Evolutionary conservation across 2,797 vertebrate species (phyloP).

Genomic region (Discoglossus pictus): DNA sequence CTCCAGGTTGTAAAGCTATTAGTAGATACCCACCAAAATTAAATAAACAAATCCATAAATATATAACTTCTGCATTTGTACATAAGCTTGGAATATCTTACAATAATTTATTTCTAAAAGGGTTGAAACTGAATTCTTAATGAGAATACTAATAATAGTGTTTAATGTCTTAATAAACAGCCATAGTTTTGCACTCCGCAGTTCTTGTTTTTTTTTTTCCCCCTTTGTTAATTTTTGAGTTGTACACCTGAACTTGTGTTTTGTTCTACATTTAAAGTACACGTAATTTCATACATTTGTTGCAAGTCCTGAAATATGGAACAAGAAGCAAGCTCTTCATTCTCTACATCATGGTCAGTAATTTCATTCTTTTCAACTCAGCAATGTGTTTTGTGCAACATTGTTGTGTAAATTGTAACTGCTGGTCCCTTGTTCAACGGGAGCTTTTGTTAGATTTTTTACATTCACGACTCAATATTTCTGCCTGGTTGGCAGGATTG

Average conservation of each 20-base stretch:
- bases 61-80: too few relatives aligned
- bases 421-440: constrained; percentile 19
- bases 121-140: too few relatives aligned
- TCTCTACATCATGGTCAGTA: constrained; percentile 18
- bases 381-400: constrained; percentile 22
- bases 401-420: constrained; percentile 46
- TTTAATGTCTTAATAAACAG: too few relatives aligned
- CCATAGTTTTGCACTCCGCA: too few relatives aligned
- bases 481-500: constrained; percentile 62
- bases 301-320: constrained; percentile 9
- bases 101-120: too few relatives aligned
- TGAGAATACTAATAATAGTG: too few relatives aligned
- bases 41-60: too few relatives aligned
- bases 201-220: too few relatives aligned
- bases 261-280: constrained; percentile 15
- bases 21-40: too few relatives aligned
- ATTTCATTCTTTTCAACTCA: constrained; percentile 36
- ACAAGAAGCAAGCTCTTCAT: constrained; percentile 1
- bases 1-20: too few relatives aligned
- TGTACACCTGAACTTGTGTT: neutral
- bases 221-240: too few relatives aligned
- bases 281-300: constrained; percentile 25
- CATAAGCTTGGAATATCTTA: too few relatives aligned
- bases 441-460: constrained; percentile 59
- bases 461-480: constrained; percentile 65